Evolutionary conservation across 2,113 vertebrate species (phyloP).

Genomic region (Lepus timidus): DNA sequence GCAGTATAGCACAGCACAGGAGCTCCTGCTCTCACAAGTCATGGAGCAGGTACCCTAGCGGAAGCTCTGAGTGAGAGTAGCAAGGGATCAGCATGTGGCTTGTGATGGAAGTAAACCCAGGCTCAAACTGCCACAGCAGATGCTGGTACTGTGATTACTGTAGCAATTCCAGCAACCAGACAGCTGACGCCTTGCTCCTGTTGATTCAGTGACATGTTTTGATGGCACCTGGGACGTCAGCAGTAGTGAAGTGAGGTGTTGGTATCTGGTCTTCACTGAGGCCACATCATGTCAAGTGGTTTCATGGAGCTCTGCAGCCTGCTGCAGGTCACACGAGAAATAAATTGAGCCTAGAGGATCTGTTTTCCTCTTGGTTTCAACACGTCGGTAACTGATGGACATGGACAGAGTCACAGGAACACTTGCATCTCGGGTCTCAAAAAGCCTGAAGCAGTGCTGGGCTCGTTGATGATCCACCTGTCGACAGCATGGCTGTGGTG

Average conservation of each 20-base stretch:
- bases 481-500: not conserved
- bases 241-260: not conserved
- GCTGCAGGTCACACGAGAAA: not conserved
- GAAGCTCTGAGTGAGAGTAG: no score
- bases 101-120: not conserved
- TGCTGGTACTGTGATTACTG: no score
- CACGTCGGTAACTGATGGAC: not conserved
- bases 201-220: not conserved
- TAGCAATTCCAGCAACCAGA: no score
- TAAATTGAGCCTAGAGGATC: not conserved
- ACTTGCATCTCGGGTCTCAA: not conserved
- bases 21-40: no score
- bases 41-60: no score
- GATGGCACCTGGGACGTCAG: not conserved
- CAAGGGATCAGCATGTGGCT: no score
- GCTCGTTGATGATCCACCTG: not conserved
- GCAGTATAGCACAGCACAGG: no score
- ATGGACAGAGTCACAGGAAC: not conserved
- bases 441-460: not conserved
- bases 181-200: no score
- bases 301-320: rapidly evolving
- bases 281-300: not conserved
- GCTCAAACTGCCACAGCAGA: no score
- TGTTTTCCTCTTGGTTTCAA: not conserved
- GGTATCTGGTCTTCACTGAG: not conserved